Conservation (phyloP, 2,113 vertebrate genomes). For the Brachyhypopomus gauderio region DNA sequence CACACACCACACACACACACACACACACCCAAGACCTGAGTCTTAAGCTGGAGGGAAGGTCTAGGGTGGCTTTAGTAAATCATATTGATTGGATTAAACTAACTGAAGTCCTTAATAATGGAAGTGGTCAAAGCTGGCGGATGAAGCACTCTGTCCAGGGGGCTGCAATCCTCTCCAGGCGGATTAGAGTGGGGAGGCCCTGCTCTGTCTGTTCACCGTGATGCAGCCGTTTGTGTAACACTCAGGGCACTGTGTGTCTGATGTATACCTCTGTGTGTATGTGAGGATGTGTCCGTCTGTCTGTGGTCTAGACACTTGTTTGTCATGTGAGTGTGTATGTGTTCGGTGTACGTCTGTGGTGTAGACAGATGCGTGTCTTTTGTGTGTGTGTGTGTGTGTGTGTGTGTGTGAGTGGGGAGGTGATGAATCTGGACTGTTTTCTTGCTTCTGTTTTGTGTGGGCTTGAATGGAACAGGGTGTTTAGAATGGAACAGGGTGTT, state of each 20-base stretch:
- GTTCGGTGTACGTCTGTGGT: slow-evolving; percentile 61
- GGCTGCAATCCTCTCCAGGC: slow-evolving; percentile 73
- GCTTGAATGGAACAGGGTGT: slow-evolving; percentile 50
- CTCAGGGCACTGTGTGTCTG: slow-evolving; percentile 65
- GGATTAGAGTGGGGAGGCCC: slow-evolving; percentile 71
- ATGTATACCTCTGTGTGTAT: slow-evolving; percentile 62
- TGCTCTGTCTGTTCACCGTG: slow-evolving; percentile 71
- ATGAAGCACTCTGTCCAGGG: slow-evolving; percentile 86
- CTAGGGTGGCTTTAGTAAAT: slow-evolving; percentile 83
- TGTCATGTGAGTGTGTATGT: slow-evolving; percentile 62
- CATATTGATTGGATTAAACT: slow-evolving; percentile 99
- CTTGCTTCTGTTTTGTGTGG: slow-evolving; percentile 64
- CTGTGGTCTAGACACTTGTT: slow-evolving; percentile 53
- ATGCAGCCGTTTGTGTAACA: slow-evolving; percentile 69
- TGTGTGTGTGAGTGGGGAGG: slow-evolving; percentile 25
- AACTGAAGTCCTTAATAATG: slow-evolving; percentile 89
- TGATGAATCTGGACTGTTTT: slow-evolving; percentile 69
- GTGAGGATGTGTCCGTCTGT: slow-evolving; percentile 41
- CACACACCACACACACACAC: slow-evolving; percentile 39
- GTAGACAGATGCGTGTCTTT: slow-evolving; percentile 65
- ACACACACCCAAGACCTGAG: neutral
- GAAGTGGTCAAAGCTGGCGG: slow-evolving; percentile 88
- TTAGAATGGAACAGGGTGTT: slow-evolving; percentile 29
- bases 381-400: slow-evolving; percentile 70
- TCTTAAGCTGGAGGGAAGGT: slow-evolving; percentile 62